A percentile compares a stretch with the other conserved stretches of the same genome.
Evolutionary conservation across 2,797 vertebrate species (phyloP).

Genomic region (Liparis tanakae): DNA sequence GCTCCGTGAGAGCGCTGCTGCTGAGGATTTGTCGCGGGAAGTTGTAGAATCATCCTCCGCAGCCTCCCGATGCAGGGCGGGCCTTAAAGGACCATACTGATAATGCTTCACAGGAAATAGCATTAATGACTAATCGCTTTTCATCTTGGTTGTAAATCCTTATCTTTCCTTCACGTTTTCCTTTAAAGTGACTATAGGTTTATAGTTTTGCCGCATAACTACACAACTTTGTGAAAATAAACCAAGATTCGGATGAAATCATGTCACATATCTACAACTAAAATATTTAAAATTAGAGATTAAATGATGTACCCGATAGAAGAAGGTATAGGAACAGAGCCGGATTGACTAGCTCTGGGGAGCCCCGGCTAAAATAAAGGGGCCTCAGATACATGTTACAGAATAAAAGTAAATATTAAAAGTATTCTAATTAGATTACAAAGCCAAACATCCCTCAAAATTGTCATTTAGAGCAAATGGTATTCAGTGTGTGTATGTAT

Average conservation of each 20-base stretch:
- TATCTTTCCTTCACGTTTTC: neutral
- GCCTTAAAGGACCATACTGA: constrained; percentile 7
- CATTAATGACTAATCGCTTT: neutral
- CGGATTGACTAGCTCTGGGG: neutral
- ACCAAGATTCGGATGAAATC: neutral
- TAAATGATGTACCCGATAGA: neutral
- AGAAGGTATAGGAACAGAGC: neutral
- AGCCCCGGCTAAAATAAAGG: neutral
- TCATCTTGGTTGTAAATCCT: neutral
- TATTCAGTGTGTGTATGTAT: too few relatives aligned
- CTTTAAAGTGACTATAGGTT: neutral
- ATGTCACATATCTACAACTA: neutral
- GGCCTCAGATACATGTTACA: neutral
- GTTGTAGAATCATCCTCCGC: constrained; percentile 10
- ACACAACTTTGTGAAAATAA: neutral
- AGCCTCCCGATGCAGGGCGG: constrained; percentile 11
- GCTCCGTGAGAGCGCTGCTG: constrained; percentile 24
- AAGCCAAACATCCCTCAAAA: neutral
- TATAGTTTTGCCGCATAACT: neutral
- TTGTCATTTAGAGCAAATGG: neutral
- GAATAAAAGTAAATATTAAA: neutral
- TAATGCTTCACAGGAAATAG: neutral
- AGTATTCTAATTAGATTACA: neutral
- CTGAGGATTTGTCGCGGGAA: constrained; percentile 4
- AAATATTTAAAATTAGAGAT: too few relatives aligned